Evolutionary conservation across 2,797 vertebrate genomes (phyloP).

Genomic region (Crypturellus tataupa): DNA sequence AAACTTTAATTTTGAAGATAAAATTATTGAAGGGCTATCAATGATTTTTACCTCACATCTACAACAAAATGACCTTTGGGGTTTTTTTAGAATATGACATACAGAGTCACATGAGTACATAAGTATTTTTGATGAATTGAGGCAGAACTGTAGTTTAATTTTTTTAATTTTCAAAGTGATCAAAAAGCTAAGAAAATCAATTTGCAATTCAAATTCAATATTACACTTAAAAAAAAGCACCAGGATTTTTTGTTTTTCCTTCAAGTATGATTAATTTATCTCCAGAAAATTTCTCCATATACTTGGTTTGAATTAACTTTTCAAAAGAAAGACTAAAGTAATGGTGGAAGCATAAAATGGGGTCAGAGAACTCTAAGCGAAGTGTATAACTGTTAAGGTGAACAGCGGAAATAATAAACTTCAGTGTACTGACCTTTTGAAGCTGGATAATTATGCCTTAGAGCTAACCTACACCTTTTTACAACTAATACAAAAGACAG

Average conservation of each 20-base stretch:
- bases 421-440: neutral
- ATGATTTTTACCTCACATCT: neutral
- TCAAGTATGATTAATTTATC: neutral
- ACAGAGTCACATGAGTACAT: neutral
- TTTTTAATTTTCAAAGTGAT: neutral
- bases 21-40: neutral
- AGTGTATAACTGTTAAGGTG: slow-evolving; percentile 13
- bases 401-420: neutral
- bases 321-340: neutral
- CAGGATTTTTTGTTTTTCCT: neutral
- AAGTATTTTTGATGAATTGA: neutral
- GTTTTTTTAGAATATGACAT: neutral
- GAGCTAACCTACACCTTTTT: neutral
- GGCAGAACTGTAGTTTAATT: neutral
- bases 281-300: neutral
- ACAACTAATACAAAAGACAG: neutral
- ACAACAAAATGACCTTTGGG: neutral
- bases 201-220: neutral
- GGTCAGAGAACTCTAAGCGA: neutral
- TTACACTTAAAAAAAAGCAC: neutral
- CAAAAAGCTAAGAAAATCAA: neutral
- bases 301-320: neutral
- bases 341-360: neutral
- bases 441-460: neutral
- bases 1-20: neutral